phyloP scores from a whole-genome alignment of 2,797 vertebrate species.

The Danio tinwini region DNA sequence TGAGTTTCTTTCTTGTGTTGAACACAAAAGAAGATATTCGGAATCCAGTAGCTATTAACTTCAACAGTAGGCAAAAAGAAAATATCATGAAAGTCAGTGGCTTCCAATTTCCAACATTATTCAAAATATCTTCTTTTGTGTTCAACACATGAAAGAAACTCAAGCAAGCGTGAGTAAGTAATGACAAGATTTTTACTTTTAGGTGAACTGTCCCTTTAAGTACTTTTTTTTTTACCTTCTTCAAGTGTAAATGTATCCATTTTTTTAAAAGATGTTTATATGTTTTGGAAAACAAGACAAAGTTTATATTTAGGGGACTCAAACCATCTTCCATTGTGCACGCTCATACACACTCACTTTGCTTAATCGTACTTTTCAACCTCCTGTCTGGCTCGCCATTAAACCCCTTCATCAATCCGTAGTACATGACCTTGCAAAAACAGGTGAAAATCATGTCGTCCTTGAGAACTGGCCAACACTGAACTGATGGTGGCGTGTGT shows the following conservation, averaged over 20 bases:
- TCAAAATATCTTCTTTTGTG: too few species aligned
- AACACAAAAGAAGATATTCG: too few species aligned
- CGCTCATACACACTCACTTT: neutral
- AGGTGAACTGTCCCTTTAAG: neutral
- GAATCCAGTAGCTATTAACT: too few species aligned
- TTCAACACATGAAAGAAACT: too few species aligned
- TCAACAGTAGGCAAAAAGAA: too few species aligned
- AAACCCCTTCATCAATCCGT: slow-evolving; percentile 19
- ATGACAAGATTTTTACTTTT: too few species aligned
- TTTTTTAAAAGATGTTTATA: neutral
- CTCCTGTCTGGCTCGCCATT: neutral
- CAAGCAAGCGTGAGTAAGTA: too few species aligned
- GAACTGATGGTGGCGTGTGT: neutral
- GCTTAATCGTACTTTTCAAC: neutral
- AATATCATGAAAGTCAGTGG: too few species aligned
- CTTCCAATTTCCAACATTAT: too few species aligned
- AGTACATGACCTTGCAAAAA: slow-evolving; percentile 17
- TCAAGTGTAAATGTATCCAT: neutral
- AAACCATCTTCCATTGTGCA: neutral
- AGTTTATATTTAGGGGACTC: neutral
- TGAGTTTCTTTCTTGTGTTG: too few species aligned
- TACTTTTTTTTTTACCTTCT: neutral
- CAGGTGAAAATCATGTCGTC: neutral
- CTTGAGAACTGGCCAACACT: slow-evolving; percentile 17
- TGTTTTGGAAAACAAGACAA: neutral